A percentile compares a stretch with the other conserved stretches of the same genome.
Conservation (phyloP, 2,888 invertebrate species). For the Cremastinae sp. region DNA sequence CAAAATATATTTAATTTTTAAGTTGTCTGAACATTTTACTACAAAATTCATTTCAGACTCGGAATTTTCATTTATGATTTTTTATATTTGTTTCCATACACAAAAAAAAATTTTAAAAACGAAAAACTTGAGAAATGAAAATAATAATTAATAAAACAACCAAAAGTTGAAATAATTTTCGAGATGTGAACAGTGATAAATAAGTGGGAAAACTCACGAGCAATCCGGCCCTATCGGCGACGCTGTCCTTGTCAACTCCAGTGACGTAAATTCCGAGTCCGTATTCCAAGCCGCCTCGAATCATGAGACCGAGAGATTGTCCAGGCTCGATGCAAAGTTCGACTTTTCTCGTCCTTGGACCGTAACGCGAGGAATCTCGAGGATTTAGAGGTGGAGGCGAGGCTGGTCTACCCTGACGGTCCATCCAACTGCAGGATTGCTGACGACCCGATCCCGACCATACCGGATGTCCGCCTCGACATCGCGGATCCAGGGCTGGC, state of each 20-base stretch:
- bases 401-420: slow-evolving; percentile 93
- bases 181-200: too few relatives aligned
- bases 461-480: slow-evolving; percentile 80
- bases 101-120: too few relatives aligned
- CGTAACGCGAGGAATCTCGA: slow-evolving; percentile 77
- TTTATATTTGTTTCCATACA: too few relatives aligned
- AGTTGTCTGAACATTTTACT: too few relatives aligned
- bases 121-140: too few relatives aligned
- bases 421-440: slow-evolving; percentile 97
- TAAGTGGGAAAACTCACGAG: slow-evolving; percentile 89
- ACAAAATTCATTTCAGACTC: too few relatives aligned
- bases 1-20: too few relatives aligned
- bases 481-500: slow-evolving; percentile 86
- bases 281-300: slow-evolving; percentile 96
- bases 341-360: slow-evolving; percentile 83
- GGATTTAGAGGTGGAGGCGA: slow-evolving; percentile 89
- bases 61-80: too few relatives aligned
- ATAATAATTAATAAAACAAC: too few relatives aligned
- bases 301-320: slow-evolving; percentile 95
- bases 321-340: slow-evolving; percentile 94
- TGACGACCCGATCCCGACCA: slow-evolving; percentile 80
- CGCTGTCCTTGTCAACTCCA: slow-evolving; percentile 95
- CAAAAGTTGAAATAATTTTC: too few relatives aligned
- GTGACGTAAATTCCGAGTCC: slow-evolving; percentile 97
- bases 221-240: slow-evolving; percentile 94